phyloP scores from a whole-genome alignment of 2,888 invertebrate species.

The Monoplex corrugatus region DNA sequence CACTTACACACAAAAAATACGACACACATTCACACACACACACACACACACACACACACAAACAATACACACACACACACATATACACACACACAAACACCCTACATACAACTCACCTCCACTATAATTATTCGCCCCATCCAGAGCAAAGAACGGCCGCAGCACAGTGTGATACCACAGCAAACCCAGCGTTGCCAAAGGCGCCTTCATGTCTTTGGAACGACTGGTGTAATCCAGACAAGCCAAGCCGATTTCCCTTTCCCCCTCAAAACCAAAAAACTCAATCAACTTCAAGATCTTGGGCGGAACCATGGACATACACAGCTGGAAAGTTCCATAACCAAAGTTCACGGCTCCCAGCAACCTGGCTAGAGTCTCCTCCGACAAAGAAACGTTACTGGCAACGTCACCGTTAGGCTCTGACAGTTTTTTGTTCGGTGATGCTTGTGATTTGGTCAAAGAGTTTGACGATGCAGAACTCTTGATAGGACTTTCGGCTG shows the following conservation, averaged over 20 bases:
- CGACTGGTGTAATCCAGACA: constrained; percentile 85
- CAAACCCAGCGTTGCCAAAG: constrained; percentile 86
- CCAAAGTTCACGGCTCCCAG: constrained; percentile 88
- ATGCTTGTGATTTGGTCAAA: not conserved
- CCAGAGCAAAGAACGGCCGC: constrained; percentile 86
- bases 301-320: constrained; percentile 87
- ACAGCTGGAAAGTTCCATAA: constrained; percentile 86
- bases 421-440: not conserved
- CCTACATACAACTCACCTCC: constrained; percentile 80
- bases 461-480: not conserved
- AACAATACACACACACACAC: not conserved
- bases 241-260: constrained; percentile 84
- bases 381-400: constrained; percentile 20
- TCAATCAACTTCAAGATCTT: constrained; percentile 84
- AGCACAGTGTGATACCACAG: constrained; percentile 88
- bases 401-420: constrained; percentile 9
- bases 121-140: constrained; percentile 84
- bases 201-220: constrained; percentile 87
- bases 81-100: not conserved
- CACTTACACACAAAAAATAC: too few species aligned
- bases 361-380: constrained; percentile 80
- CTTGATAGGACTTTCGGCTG: not conserved
- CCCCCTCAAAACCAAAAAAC: constrained; percentile 87
- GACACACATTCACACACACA: not conserved
- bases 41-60: not conserved